phyloP scores from a whole-genome alignment of 2,888 invertebrate species.

The Sphinx pinastri region DNA sequence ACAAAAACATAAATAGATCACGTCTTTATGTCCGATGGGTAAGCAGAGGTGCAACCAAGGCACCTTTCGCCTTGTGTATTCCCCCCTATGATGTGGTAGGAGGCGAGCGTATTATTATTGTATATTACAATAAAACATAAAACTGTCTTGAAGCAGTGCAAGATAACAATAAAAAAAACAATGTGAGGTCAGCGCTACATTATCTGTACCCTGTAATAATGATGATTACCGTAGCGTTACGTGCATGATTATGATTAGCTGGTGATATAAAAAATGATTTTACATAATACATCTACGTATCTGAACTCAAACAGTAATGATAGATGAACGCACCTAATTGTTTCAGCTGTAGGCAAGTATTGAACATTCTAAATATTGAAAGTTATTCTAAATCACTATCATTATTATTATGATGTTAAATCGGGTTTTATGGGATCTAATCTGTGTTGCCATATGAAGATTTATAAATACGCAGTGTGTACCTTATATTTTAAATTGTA shows the following conservation, averaged over 20 bases:
- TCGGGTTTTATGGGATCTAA: no score
- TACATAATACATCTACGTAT: neutral
- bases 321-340: neutral
- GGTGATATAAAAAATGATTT: conserved; percentile 2
- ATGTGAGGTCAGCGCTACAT: neutral
- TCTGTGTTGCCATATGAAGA: no score
- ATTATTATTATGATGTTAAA: neutral
- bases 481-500: no score
- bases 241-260: conserved; percentile 6
- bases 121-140: neutral
- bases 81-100: no score
- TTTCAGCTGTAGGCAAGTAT: neutral
- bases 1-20: no score
- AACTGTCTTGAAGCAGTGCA: neutral
- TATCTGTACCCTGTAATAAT: conserved; percentile 17
- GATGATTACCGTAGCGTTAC: conserved; percentile 15
- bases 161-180: neutral
- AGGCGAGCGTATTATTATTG: no score
- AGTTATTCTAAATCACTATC: no score
- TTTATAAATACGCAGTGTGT: no score
- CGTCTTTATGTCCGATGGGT: no score
- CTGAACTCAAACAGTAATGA: neutral
- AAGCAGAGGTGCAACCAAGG: no score
- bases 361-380: no score
- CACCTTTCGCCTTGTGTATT: no score